These are phyloP conservation scores for Hirtodrosophila cameraria DNA, from an alignment of 2,888 invertebrate genomes.

Conservation along the genomic window DNA sequence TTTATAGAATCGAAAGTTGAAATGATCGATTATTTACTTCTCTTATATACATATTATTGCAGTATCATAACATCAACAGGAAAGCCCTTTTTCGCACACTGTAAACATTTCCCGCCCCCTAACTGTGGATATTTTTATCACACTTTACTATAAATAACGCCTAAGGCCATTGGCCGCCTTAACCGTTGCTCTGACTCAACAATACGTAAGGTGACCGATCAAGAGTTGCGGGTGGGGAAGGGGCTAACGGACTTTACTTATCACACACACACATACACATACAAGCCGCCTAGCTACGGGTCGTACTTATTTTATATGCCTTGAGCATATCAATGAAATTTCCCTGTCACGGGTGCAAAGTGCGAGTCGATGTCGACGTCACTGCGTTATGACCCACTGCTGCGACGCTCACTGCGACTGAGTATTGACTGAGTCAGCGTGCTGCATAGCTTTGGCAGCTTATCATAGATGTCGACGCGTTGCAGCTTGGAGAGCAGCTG, in stretches of 20 bases:
- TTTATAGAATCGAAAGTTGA: too few relatives aligned
- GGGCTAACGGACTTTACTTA: not conserved
- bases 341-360: slow-evolving; percentile 23
- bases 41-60: not conserved
- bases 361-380: slow-evolving; percentile 27
- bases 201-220: not conserved
- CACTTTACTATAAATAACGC: slow-evolving; percentile 14
- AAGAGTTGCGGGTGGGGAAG: not conserved
- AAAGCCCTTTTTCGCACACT: not conserved
- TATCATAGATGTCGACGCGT: slow-evolving; percentile 16
- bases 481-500: slow-evolving; percentile 38
- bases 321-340: not conserved
- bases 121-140: slow-evolving; percentile 17
- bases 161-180: slow-evolving; percentile 17
- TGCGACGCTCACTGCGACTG: not conserved
- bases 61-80: too few relatives aligned
- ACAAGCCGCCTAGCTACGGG: not conserved
- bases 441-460: not conserved
- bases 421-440: slow-evolving; percentile 35
- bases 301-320: not conserved
- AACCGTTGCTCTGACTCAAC: slow-evolving; percentile 9
- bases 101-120: too few relatives aligned
- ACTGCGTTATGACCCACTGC: not conserved
- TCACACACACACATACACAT: not conserved
- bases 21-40: too few relatives aligned